phyloP scores from a whole-genome alignment of 2,113 vertebrate species.

The Tragelaphus buxtoni region DNA sequence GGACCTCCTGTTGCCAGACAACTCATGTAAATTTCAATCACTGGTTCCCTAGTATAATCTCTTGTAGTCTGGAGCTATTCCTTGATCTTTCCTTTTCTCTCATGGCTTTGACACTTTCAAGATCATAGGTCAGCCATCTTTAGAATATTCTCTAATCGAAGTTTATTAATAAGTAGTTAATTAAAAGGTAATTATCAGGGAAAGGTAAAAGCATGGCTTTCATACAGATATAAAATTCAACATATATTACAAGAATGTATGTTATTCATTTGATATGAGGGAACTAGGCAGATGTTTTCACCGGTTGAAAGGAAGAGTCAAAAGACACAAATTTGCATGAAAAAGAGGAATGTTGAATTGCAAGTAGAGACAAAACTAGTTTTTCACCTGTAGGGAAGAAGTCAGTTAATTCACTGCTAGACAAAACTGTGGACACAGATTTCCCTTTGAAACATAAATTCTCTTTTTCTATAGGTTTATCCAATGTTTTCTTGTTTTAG shows the following conservation, averaged over 20 bases:
- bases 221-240: background rate
- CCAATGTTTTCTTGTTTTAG: background rate
- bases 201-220: background rate
- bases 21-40: background rate
- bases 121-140: background rate
- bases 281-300: background rate
- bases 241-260: background rate
- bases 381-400: constrained; percentile 26
- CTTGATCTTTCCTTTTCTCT: background rate
- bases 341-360: constrained; percentile 13
- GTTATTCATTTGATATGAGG: background rate
- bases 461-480: background rate
- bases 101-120: background rate
- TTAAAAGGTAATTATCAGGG: constrained; percentile 29
- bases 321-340: background rate
- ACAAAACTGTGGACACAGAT: background rate
- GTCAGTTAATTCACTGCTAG: background rate
- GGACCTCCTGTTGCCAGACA: background rate
- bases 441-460: background rate
- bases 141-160: background rate
- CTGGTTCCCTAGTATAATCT: background rate
- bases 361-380: constrained; percentile 6
- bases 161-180: background rate
- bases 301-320: background rate
- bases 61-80: background rate